A percentile compares a stretch with the other conserved stretches of the same genome.
Evolutionary conservation across 2,113 vertebrate genomes (phyloP).

Genomic region (Pampusana beccarii): DNA sequence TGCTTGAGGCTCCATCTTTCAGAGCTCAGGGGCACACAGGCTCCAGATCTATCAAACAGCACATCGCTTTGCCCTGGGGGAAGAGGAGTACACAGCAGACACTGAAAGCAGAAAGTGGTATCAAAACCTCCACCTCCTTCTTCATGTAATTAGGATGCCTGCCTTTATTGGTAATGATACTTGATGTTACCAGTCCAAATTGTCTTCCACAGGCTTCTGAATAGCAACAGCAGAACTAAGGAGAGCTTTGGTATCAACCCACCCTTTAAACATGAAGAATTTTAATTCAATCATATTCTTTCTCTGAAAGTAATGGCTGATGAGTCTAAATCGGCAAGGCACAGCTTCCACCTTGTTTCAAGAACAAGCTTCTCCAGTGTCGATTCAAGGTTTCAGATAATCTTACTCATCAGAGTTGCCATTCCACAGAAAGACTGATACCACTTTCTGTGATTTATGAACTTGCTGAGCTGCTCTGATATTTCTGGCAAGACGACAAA

Average conservation of each 20-base stretch:
- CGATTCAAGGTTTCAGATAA: neutral
- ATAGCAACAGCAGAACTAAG: neutral
- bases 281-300: neutral
- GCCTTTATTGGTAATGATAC: neutral
- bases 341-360: neutral
- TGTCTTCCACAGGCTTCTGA: neutral
- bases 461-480: neutral
- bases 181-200: neutral
- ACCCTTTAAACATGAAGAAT: rapidly evolving
- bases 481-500: neutral
- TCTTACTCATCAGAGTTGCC: neutral
- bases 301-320: neutral
- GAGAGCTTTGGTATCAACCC: neutral
- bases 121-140: neutral
- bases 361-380: neutral
- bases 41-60: neutral
- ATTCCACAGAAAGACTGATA: neutral
- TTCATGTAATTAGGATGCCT: neutral
- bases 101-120: neutral
- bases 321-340: neutral
- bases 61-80: rapidly evolving
- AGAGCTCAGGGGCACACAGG: rapidly evolving
- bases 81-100: neutral
- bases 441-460: neutral
- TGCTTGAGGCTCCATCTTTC: neutral